Evolutionary conservation across 2,797 vertebrate genomes (phyloP), one percentile per base, ranked within the genome.

Genomic region (Thunnus albacares): DNA sequence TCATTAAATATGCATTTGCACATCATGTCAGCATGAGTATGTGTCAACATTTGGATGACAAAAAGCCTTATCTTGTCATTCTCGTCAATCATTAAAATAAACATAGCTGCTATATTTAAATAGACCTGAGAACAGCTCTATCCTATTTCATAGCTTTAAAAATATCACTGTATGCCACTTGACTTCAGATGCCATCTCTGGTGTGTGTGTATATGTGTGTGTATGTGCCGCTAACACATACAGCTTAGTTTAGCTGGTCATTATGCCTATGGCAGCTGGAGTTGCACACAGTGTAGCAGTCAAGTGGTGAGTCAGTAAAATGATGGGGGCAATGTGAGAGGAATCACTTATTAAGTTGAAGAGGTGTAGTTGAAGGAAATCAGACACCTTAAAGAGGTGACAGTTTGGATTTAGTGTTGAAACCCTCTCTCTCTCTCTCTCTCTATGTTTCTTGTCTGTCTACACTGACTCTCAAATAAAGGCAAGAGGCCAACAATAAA

Each of bases 1-100:
- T 80, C 77, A 87, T 88, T 88, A 83, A 89, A 89, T 77, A 89
- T 81, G 80, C 67, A 90, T 84, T 72, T 71, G 70, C 45, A 56
- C 68, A 66, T 81, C 74, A 79, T 64, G 77, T 88, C 79, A 71
- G 72, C 85, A 51, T 47, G 61, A 85, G 64, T 70, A 53, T 75
- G 28, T 62, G 79, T 85, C 80, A 76, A 82, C 77, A 85, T 79
- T 83, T 65, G 38, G 62, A 85, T 56, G 67, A 43, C 58, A 62
- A 53, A 52, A 75, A 62, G 61, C 38, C 71, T 69, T 33, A 79
- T 86, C 69, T 71, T 59, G 83, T 87, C 79, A 79, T 53, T 77
- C 43, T 38, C 1, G 28, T 79, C 66, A 80, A 71, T 84, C 75
- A 82, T 73, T 33, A 77, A 59, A 75, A 79, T 41, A 72, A 80